phyloP scores from a whole-genome alignment of 2,888 invertebrate species.

The Caenorhabditis sp. region DNA sequence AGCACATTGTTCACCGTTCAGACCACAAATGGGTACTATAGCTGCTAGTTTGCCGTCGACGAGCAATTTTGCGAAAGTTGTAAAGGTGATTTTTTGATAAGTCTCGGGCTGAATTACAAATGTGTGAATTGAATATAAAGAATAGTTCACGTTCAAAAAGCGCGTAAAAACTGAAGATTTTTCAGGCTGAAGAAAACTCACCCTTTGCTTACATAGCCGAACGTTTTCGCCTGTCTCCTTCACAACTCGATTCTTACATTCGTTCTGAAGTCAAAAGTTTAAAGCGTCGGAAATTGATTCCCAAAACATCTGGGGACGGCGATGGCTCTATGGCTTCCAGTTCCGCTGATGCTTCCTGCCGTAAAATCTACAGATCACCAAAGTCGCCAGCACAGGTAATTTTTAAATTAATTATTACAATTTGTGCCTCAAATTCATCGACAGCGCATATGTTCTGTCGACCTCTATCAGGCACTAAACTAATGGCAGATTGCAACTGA shows the following conservation, averaged over 20 bases:
- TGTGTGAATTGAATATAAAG: too few species aligned
- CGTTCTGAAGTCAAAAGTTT: conserved; percentile 61
- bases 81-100: conserved; percentile 21
- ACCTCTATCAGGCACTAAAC: conserved; percentile 25
- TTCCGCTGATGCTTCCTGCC: not conserved
- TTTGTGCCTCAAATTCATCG: conserved; percentile 26
- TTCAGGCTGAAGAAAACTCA: conserved; percentile 3
- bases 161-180: not conserved
- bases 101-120: not conserved
- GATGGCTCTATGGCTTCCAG: not conserved
- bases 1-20: conserved; percentile 68
- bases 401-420: not conserved
- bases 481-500: conserved; percentile 26
- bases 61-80: conserved; percentile 44
- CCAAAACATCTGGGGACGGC: not conserved
- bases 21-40: conserved; percentile 67
- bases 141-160: too few species aligned
- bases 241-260: conserved; percentile 66
- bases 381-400: not conserved
- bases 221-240: not conserved
- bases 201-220: conserved; percentile 2
- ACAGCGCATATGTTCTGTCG: not conserved
- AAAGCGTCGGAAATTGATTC: conserved; percentile 54
- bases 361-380: not conserved
- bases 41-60: conserved; percentile 60